These are phyloP conservation scores for Balearica regulorum DNA, from an alignment of 2,797 vertebrate species.

Conservation along the genomic window DNA sequence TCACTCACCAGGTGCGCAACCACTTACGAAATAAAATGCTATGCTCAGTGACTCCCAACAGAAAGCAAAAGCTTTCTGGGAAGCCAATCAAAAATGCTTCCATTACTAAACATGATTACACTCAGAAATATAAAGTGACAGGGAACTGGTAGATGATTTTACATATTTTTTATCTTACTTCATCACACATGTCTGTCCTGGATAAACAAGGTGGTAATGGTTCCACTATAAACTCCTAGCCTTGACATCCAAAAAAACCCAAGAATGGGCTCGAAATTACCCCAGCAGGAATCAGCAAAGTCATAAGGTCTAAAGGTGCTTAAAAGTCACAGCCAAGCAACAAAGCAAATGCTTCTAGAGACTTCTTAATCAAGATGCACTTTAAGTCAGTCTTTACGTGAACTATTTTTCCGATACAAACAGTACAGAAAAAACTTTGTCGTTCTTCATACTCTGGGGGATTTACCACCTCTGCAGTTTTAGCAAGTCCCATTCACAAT, in stretches of 20 bases:
- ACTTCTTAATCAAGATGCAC: neutral
- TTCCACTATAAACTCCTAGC: neutral
- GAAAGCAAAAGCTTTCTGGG: slow-evolving; percentile 17
- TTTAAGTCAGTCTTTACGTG: neutral
- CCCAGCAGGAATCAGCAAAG: neutral
- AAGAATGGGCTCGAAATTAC: neutral
- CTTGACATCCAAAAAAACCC: neutral
- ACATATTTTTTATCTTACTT: neutral
- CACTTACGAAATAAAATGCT: neutral
- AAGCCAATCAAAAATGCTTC: slow-evolving; percentile 17
- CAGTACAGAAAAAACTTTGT: neutral
- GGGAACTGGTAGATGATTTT: neutral
- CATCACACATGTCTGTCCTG: neutral
- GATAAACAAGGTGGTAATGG: neutral
- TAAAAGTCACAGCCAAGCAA: neutral
- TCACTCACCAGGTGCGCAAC: neutral
- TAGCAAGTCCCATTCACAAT: neutral
- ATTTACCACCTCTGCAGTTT: neutral
- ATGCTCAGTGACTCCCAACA: neutral
- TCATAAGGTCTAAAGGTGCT: neutral
- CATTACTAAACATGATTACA: neutral
- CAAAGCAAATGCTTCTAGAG: neutral
- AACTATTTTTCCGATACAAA: neutral
- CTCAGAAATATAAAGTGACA: slow-evolving; percentile 25
- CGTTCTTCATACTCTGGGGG: neutral